Evolutionary conservation across 1,140 invertebrate genomes (phyloP).

Genomic region (Choristoneura fumiferana): DNA sequence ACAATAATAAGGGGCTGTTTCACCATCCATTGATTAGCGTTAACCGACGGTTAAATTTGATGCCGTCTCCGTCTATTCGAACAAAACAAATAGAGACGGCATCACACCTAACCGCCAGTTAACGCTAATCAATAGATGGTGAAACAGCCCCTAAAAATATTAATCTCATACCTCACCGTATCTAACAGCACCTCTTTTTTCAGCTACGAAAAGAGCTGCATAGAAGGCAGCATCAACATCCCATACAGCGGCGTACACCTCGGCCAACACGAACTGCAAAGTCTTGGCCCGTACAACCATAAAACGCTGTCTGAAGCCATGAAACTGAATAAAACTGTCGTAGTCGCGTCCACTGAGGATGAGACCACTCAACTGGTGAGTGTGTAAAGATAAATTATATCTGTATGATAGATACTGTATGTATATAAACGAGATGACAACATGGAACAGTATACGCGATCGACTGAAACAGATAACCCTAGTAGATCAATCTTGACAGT

Average conservation of each 20-base stretch:
- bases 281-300: conserved; percentile 81
- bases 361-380: conserved; percentile 87
- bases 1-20: no score
- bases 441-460: no score
- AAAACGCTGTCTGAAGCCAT: conserved; percentile 74
- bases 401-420: neutral
- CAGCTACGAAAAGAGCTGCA: conserved; percentile 86
- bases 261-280: conserved; percentile 81
- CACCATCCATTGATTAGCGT: no score
- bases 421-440: neutral
- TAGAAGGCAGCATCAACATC: conserved; percentile 91
- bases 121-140: no score
- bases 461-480: no score
- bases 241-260: conserved; percentile 88
- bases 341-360: conserved; percentile 88
- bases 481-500: no score
- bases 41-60: no score
- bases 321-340: conserved; percentile 81
- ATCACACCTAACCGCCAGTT: no score
- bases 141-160: no score
- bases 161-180: no score
- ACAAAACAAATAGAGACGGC: no score
- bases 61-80: no score
- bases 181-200: conserved; percentile 28
- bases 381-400: conserved; percentile 23